A percentile compares a stretch with the other conserved stretches of the same genome.
phyloP scores from a whole-genome alignment of 2,888 invertebrate species.

The Hemaris fuciformis region DNA sequence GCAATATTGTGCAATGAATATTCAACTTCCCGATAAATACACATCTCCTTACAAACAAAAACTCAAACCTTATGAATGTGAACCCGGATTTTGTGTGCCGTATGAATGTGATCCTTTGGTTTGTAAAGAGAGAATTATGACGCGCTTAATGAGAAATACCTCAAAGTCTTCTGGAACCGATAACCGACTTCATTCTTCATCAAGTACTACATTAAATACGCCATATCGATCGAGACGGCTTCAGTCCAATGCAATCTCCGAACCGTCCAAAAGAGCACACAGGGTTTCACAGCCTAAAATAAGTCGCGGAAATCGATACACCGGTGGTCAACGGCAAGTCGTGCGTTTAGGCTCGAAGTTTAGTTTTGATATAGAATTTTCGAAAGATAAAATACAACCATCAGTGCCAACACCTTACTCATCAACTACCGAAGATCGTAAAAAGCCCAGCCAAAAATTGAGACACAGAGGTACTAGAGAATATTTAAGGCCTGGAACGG shows the following conservation, averaged over 20 bases:
- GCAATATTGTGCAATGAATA: conserved; percentile 42
- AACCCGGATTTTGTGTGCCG: conserved; percentile 29
- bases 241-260: neutral
- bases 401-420: neutral
- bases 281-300: neutral
- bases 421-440: neutral
- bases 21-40: conserved; percentile 31
- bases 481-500: neutral
- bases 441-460: conserved; percentile 12
- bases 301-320: conserved; percentile 12
- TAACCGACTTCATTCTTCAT: neutral
- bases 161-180: conserved; percentile 21
- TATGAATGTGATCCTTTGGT: conserved; percentile 33
- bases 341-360: conserved; percentile 37
- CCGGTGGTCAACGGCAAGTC: conserved; percentile 18
- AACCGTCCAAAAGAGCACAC: neutral
- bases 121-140: conserved; percentile 40
- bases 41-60: conserved; percentile 24
- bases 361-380: conserved; percentile 42
- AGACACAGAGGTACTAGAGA: conserved; percentile 21
- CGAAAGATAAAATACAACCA: conserved; percentile 24
- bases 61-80: conserved; percentile 29
- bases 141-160: conserved; percentile 30
- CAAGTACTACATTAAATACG: neutral
- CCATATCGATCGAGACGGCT: conserved; percentile 5